Percentiles rank a stretch among this genome's conserved stretches.
Conservation (phyloP, 2,797 vertebrate species). For the Artibeus jamaicensis region DNA sequence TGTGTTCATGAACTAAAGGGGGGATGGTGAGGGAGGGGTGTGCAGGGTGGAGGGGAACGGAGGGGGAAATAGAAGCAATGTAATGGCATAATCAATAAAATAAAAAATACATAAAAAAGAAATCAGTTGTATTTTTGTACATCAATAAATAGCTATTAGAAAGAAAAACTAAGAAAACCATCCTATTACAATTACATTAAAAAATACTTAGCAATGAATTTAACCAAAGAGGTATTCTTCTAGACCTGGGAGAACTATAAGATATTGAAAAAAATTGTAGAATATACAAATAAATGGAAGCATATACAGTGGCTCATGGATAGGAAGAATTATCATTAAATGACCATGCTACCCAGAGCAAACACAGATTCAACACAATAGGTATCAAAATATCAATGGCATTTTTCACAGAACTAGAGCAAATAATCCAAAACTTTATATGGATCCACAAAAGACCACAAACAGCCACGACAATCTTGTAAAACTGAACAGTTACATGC, state of each 20-base stretch:
- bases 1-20: too few species aligned
- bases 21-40: too few species aligned
- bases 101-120: too few species aligned
- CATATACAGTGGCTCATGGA: background rate
- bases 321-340: background rate
- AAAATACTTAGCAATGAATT: background rate
- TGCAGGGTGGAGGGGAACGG: too few species aligned
- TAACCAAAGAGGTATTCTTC: background rate
- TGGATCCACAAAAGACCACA: background rate
- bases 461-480: background rate
- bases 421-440: background rate
- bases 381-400: background rate
- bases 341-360: background rate
- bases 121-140: background rate
- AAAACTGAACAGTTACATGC: background rate
- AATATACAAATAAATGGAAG: background rate
- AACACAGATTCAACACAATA: background rate
- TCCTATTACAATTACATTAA: background rate
- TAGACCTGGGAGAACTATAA: background rate
- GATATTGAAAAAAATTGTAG: background rate
- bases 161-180: background rate
- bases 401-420: background rate
- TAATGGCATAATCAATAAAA: too few species aligned
- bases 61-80: too few species aligned
- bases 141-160: background rate